Percentiles rank a stretch among this genome's conserved stretches.
Conservation (phyloP, 2,113 vertebrate species). For the Pogonocichla stellata region DNA sequence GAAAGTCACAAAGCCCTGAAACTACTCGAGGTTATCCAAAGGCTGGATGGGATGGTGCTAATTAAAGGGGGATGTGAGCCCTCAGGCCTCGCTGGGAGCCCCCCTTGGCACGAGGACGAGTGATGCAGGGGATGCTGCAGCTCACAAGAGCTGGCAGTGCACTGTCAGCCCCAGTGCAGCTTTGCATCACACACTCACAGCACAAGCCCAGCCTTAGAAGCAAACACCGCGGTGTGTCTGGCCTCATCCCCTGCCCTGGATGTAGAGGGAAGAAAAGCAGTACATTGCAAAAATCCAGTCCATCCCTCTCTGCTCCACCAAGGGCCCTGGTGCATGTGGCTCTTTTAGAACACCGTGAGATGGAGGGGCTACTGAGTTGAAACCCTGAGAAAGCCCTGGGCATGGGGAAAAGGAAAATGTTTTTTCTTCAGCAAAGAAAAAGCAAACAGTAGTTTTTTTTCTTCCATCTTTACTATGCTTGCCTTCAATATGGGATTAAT, state of each 20-base stretch:
- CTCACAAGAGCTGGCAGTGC: fast-evolving
- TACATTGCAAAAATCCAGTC: fast-evolving
- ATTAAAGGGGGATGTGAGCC: not conserved
- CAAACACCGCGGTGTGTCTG: not conserved
- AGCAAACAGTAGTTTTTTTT: not conserved
- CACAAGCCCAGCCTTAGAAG: not conserved
- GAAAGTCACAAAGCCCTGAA: not conserved
- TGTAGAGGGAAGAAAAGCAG: not conserved
- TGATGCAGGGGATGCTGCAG: not conserved
- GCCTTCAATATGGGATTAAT: not conserved
- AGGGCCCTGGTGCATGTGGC: fast-evolving
- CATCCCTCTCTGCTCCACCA: not conserved
- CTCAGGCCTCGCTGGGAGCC: not conserved
- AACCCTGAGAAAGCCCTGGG: not conserved
- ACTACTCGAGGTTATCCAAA: not conserved
- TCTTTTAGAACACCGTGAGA: not conserved
- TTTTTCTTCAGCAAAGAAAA: not conserved
- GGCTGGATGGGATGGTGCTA: fast-evolving
- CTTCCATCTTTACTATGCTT: not conserved
- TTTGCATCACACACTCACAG: not conserved
- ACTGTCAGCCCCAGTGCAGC: not conserved
- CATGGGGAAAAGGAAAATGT: not conserved
- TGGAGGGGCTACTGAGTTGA: not conserved
- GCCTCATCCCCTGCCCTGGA: not conserved
- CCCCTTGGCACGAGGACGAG: not conserved